Percentiles rank a stretch among this genome's conserved stretches.
phyloP scores from a whole-genome alignment of 1,140 invertebrate genomes.

The Cydia fagiglandana region DNA sequence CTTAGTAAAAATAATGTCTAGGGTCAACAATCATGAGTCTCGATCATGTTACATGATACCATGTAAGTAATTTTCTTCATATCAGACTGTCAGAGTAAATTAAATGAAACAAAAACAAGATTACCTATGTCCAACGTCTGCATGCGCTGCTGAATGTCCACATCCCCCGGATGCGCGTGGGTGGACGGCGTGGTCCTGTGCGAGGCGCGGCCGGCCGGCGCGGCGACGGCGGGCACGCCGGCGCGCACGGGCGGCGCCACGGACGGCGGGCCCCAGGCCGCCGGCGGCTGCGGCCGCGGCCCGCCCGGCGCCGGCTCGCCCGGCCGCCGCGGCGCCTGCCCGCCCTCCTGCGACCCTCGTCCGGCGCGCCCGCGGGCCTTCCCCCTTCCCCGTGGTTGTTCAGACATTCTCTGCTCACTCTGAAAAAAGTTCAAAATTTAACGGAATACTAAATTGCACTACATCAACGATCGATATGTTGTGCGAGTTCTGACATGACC shows the following conservation, averaged over 20 bases:
- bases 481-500: background rate
- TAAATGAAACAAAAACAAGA: background rate
- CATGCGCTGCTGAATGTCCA: conserved; percentile 65
- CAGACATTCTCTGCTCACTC: conserved; percentile 55
- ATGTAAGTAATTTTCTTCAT: too few species aligned
- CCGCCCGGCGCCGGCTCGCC: conserved; percentile 48
- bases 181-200: conserved; percentile 54
- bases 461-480: background rate
- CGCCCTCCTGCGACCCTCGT: conserved; percentile 46
- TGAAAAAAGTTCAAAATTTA: background rate
- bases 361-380: conserved; percentile 56
- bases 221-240: conserved; percentile 51
- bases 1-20: too few species aligned
- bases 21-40: background rate
- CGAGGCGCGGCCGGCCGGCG: conserved; percentile 54
- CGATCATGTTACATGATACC: background rate
- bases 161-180: conserved; percentile 67
- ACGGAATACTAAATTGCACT: background rate
- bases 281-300: conserved; percentile 61
- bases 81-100: background rate
- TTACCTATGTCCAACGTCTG: conserved; percentile 58
- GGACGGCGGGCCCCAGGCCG: conserved; percentile 59
- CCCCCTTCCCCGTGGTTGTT: conserved; percentile 49
- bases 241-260: conserved; percentile 58
- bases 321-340: conserved; percentile 49